These are phyloP conservation scores for Linyphia triangularis DNA, from an alignment of 2,888 invertebrate genomes.

Conservation along the genomic window DNA sequence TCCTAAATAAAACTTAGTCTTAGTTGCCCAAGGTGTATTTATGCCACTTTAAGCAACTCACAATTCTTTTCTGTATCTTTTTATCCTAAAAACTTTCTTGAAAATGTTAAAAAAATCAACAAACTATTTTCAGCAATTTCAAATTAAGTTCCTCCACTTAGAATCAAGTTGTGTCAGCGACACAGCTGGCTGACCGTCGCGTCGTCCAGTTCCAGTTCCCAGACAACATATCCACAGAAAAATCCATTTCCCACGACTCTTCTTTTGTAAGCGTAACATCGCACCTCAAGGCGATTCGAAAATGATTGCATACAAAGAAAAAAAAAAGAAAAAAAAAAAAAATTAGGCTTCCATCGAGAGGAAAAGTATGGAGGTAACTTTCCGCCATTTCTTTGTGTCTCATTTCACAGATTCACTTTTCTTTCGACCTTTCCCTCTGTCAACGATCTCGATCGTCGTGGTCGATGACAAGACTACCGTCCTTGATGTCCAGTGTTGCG, in stretches of 20 bases:
- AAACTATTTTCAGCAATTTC: background rate
- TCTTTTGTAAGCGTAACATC: background rate
- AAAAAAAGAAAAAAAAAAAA: no score
- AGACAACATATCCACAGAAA: background rate
- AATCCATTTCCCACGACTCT: background rate
- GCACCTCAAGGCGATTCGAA: background rate
- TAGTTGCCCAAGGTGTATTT: no score
- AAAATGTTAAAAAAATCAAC: background rate
- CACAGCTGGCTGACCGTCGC: background rate
- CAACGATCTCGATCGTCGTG: slow-evolving; percentile 3
- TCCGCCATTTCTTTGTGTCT: slow-evolving; percentile 6
- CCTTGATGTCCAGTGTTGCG: slow-evolving; percentile 54
- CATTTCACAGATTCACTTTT: slow-evolving; percentile 17
- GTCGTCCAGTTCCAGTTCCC: background rate
- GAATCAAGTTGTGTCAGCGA: background rate
- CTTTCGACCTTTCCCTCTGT: slow-evolving; percentile 12
- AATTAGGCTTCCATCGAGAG: background rate
- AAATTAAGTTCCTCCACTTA: background rate
- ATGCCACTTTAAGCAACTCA: no score
- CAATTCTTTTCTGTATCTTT: no score
- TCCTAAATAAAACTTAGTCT: no score
- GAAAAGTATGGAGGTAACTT: slow-evolving; percentile 9
- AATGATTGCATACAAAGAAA: no score
- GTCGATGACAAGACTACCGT: background rate
- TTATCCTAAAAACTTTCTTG: no score